A percentile compares a stretch with the other conserved stretches of the same genome.
Evolutionary conservation across 2,797 vertebrate genomes (phyloP).

Genomic region (Chelon auratus): DNA sequence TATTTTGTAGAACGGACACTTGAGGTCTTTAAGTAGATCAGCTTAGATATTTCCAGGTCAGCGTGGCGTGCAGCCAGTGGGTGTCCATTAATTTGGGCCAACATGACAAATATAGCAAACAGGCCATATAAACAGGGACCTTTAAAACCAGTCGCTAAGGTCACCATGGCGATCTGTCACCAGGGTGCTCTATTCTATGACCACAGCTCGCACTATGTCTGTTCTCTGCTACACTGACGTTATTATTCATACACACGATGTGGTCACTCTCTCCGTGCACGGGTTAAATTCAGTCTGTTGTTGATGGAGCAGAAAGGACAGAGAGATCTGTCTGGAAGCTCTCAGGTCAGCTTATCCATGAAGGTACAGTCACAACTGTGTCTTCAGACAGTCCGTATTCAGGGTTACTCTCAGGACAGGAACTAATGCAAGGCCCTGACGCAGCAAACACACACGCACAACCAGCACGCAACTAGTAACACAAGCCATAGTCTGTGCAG

Average conservation of each 20-base stretch:
- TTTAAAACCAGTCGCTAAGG: constrained; percentile 8
- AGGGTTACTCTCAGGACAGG: background rate
- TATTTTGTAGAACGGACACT: background rate
- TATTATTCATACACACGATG: background rate
- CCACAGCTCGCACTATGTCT: background rate
- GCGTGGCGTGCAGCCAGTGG: background rate
- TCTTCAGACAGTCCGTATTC: constrained; percentile 8
- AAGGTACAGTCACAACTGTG: constrained; percentile 8
- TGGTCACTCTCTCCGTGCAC: too few relatives aligned
- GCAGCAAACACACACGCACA: constrained; percentile 15
- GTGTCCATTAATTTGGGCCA: constrained; percentile 4
- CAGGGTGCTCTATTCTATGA: constrained; percentile 9
- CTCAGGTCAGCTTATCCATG: constrained; percentile 23
- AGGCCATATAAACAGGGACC: constrained; percentile 19
- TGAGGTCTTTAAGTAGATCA: background rate
- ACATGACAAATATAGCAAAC: constrained; percentile 33
- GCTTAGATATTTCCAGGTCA: constrained; percentile 23
- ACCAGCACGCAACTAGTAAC: background rate
- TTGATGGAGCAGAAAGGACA: constrained; percentile 35
- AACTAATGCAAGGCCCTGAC: background rate
- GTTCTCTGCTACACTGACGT: background rate
- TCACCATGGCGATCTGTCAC: constrained; percentile 11
- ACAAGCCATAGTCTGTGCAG: background rate
- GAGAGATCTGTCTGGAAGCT: constrained; percentile 9
- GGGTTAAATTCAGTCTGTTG: background rate